A percentile compares a stretch with the other conserved stretches of the same genome.
phyloP scores from a whole-genome alignment of 2,797 vertebrate species.

The Bucorvus abyssinicus region DNA sequence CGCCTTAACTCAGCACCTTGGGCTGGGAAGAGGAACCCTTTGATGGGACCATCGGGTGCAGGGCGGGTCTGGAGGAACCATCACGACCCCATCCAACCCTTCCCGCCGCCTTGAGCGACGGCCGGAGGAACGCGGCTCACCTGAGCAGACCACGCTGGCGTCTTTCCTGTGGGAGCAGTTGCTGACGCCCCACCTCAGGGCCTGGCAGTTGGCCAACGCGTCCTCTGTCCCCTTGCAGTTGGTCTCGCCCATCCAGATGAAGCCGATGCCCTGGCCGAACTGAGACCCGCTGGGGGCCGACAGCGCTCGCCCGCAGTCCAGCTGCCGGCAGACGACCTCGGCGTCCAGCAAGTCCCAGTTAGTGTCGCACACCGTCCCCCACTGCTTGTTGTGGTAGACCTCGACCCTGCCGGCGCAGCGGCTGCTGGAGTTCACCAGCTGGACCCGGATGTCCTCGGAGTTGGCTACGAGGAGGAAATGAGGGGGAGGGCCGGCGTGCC shows the following conservation, averaged over 20 bases:
- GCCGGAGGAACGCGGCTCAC: not conserved
- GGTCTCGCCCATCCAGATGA: constrained; percentile 39
- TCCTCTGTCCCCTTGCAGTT: constrained; percentile 21
- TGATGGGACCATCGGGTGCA: not conserved
- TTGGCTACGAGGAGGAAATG: not conserved
- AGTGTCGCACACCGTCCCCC: constrained; percentile 50
- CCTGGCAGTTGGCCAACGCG: not conserved
- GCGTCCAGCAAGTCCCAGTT: constrained; percentile 41
- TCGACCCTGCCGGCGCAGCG: constrained; percentile 55
- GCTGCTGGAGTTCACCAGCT: not conserved
- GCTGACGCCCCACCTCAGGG: not conserved
- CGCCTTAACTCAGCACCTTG: not conserved
- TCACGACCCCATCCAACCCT: too few relatives aligned
- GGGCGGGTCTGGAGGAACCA: too few relatives aligned
- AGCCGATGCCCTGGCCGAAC: not conserved
- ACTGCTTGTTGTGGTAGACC: constrained; percentile 52
- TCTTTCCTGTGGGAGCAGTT: constrained; percentile 48
- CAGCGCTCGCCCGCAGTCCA: not conserved
- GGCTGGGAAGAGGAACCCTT: not conserved
- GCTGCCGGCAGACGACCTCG: constrained; percentile 15
- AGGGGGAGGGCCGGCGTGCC: fast-evolving
- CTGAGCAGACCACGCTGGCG: constrained; percentile 22
- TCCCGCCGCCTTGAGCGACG: fast-evolving
- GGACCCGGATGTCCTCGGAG: not conserved
- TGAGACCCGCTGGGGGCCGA: not conserved